A percentile compares a stretch with the other conserved stretches of the same genome.
These are phyloP conservation scores for Chymomyza caudatula DNA, from an alignment of 2,888 invertebrate species.

Conservation along the genomic window DNA sequence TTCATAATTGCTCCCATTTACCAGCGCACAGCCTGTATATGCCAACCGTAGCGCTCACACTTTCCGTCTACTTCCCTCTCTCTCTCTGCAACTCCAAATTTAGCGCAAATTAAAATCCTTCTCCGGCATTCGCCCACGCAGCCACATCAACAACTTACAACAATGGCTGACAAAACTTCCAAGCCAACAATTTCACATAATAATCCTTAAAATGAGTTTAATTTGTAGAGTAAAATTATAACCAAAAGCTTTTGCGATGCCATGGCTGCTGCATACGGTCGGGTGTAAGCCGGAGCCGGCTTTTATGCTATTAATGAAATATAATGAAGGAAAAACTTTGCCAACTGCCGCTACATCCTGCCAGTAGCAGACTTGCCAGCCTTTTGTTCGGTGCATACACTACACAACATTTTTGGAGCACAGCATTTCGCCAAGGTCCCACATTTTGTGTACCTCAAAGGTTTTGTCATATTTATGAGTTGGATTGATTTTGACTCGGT, in stretches of 20 bases:
- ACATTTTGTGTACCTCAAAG: neutral
- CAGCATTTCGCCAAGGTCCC: neutral
- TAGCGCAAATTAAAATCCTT: neutral
- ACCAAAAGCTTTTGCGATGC: slow-evolving; percentile 13
- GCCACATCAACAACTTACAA: slow-evolving; percentile 15
- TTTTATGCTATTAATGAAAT: slow-evolving; percentile 42
- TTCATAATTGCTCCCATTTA: no score
- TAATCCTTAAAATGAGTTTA: slow-evolving; percentile 73
- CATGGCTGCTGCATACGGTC: neutral
- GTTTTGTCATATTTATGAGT: slow-evolving; percentile 23
- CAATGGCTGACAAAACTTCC: slow-evolving; percentile 56
- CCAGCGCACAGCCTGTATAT: no score
- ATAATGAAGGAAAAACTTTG: slow-evolving; percentile 49
- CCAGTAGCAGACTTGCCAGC: neutral
- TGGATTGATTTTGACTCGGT: slow-evolving; percentile 14
- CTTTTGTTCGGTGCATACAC: slow-evolving; percentile 2
- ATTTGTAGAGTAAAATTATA: slow-evolving; percentile 68
- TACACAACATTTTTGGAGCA: neutral
- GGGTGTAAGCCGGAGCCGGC: slow-evolving; percentile 5
- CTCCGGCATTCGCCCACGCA: neutral
- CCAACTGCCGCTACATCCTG: neutral
- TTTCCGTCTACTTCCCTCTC: slow-evolving; percentile 2
- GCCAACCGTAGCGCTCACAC: neutral
- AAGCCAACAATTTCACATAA: slow-evolving; percentile 67
- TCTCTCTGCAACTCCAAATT: neutral